Evolutionary conservation across 1,140 invertebrate genomes (phyloP).

Genomic region (Drosophila chauvacae): DNA sequence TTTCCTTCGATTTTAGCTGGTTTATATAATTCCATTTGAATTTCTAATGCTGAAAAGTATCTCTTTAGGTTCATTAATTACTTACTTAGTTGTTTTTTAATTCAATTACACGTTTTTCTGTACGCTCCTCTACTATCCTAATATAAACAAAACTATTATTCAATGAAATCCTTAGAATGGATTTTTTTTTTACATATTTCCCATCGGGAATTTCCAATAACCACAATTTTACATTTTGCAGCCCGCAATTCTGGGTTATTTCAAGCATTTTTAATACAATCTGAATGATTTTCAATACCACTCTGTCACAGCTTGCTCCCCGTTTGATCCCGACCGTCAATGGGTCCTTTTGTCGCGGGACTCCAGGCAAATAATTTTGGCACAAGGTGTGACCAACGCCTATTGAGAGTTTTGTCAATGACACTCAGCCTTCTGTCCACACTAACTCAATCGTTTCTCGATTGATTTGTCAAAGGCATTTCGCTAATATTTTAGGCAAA

Average conservation of each 20-base stretch:
- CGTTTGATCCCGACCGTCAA: slow-evolving; percentile 69
- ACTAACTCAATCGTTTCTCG: slow-evolving; percentile 40
- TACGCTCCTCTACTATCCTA: not conserved
- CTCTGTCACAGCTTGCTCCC: slow-evolving; percentile 39
- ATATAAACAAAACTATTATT: not conserved
- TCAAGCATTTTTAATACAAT: slow-evolving; percentile 15
- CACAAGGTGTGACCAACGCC: slow-evolving; percentile 55
- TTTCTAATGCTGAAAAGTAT: not conserved
- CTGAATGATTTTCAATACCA: slow-evolving; percentile 38
- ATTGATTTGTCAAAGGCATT: slow-evolving; percentile 80
- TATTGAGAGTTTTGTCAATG: slow-evolving; percentile 34
- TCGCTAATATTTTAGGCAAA: slow-evolving; percentile 70
- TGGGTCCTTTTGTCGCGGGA: slow-evolving; percentile 49
- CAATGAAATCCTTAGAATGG: not conserved
- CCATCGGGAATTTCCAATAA: not conserved
- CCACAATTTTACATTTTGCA: not conserved
- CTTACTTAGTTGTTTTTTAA: not conserved
- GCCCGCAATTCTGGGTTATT: not conserved
- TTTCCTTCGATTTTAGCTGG: not conserved
- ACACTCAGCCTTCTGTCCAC: slow-evolving; percentile 57
- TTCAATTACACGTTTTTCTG: not conserved
- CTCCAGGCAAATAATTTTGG: slow-evolving; percentile 44
- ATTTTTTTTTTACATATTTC: not conserved
- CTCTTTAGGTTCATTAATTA: not conserved
- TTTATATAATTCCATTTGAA: no score